Percentiles rank a stretch among this genome's conserved stretches.
phyloP scores from a whole-genome alignment of 2,113 vertebrate species.

The Leucoraja erinaceus region DNA sequence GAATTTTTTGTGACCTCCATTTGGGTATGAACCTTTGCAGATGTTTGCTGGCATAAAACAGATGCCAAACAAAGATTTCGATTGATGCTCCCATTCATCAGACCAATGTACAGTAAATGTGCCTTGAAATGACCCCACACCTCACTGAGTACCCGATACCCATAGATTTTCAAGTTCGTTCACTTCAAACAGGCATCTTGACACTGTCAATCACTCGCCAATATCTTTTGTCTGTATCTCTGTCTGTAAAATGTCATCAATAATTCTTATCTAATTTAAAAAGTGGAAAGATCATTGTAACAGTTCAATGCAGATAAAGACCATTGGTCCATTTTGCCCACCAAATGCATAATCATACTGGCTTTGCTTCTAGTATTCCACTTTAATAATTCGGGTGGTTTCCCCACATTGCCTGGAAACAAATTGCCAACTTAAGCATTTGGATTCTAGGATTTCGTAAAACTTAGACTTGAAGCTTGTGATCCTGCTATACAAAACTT shows the following conservation, averaged over 20 bases:
- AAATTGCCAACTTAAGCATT: not conserved
- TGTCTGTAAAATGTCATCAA: not conserved
- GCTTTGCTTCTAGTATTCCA: not conserved
- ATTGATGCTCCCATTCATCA: not conserved
- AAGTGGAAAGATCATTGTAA: not conserved
- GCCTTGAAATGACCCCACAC: not conserved
- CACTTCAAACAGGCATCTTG: not conserved
- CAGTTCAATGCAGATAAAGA: not conserved
- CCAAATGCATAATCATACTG: not conserved
- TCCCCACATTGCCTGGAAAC: not conserved
- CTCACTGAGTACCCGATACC: not conserved
- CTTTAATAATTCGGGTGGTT: not conserved
- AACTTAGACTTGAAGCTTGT: not conserved
- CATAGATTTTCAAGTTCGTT: not conserved
- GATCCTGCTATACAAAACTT: not conserved
- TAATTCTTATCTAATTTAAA: not conserved
- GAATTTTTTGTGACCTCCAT: too few relatives aligned
- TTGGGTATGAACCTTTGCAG: not conserved
- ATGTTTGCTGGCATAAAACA: not conserved
- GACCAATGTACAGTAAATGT: not conserved
- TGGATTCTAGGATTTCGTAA: not conserved
- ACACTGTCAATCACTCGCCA: not conserved
- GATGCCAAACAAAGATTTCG: not conserved
- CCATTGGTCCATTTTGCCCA: not conserved
- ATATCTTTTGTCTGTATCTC: not conserved